Evolutionary conservation across 2,888 invertebrate genomes (phyloP).

Genomic region (Pinctada fucata): DNA sequence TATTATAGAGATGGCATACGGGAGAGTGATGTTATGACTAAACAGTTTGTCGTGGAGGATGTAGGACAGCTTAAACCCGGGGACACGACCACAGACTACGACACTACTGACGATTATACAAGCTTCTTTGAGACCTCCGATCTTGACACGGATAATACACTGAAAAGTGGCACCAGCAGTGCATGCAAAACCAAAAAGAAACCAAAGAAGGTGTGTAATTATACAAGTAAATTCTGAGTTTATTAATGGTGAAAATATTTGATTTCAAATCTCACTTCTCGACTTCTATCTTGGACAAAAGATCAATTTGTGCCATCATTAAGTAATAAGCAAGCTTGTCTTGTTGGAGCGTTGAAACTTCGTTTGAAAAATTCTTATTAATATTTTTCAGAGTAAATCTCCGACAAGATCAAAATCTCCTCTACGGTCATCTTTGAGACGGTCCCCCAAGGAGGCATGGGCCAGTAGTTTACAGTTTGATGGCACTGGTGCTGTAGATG

Average conservation of each 20-base stretch:
- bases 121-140: slow-evolving; percentile 59
- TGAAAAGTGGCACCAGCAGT: slow-evolving; percentile 44
- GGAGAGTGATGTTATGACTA: slow-evolving; percentile 76
- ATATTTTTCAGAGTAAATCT: slow-evolving; percentile 46
- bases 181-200: slow-evolving; percentile 19
- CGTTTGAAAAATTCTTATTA: too few species aligned
- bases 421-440: slow-evolving; percentile 30
- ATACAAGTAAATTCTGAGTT: not conserved
- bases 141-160: slow-evolving; percentile 50
- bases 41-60: slow-evolving; percentile 74
- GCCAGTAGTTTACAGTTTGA: slow-evolving; percentile 46
- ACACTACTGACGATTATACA: slow-evolving; percentile 51
- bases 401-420: slow-evolving; percentile 51
- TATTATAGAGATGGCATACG: slow-evolving; percentile 72
- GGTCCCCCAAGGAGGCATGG: slow-evolving; percentile 64
- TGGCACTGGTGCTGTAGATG: slow-evolving; percentile 38
- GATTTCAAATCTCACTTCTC: not conserved
- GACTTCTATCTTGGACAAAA: not conserved
- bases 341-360: too few species aligned
- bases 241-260: not conserved
- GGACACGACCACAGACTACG: slow-evolving; percentile 38
- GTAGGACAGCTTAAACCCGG: slow-evolving; percentile 51
- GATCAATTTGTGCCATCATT: not conserved
- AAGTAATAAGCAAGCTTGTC: too few species aligned
- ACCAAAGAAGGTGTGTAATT: slow-evolving; percentile 27